A percentile compares a stretch with the other conserved stretches of the same genome.
Evolutionary conservation across 1,140 invertebrate species (phyloP).

Genomic region (Lasioglossum albipes): DNA sequence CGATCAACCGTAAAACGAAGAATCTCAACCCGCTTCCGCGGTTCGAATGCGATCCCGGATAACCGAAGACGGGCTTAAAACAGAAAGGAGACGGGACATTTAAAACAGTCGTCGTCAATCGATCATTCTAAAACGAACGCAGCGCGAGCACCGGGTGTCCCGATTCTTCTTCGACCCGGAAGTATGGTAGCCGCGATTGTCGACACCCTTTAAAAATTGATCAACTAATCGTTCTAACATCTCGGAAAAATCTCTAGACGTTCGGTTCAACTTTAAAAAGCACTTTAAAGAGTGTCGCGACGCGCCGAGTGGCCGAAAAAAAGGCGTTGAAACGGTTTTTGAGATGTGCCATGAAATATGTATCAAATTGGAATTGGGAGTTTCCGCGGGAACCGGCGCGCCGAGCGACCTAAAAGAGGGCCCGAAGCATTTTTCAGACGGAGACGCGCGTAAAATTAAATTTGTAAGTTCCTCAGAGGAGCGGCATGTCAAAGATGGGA

Average conservation of each 20-base stretch:
- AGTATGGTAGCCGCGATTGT: no score
- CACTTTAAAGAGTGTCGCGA: no score
- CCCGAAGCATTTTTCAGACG: no score
- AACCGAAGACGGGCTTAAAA: slow-evolving; percentile 38
- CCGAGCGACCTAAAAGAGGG: not conserved
- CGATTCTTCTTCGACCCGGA: not conserved
- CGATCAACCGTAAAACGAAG: slow-evolving; percentile 54
- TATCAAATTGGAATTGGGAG: not conserved
- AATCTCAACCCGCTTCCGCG: slow-evolving; percentile 24
- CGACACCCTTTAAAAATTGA: not conserved
- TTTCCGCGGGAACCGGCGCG: not conserved
- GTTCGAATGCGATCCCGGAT: slow-evolving; percentile 22
- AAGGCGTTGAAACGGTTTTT: not conserved
- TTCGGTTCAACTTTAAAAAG: no score
- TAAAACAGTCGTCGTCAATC: slow-evolving; percentile 46
- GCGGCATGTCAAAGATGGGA: no score
- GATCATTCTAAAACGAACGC: slow-evolving; percentile 56
- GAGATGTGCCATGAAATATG: not conserved
- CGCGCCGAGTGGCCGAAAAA: no score
- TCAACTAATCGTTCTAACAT: not conserved
- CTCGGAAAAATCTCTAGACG: no score
- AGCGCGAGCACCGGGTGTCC: slow-evolving; percentile 30
- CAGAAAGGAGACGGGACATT: slow-evolving; percentile 19
- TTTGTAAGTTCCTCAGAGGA: no score
- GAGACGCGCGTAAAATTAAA: no score